Base-by-base conservation (phyloP, 1,140 invertebrate genomes). In the Acromyrmex charruanus region DNA sequence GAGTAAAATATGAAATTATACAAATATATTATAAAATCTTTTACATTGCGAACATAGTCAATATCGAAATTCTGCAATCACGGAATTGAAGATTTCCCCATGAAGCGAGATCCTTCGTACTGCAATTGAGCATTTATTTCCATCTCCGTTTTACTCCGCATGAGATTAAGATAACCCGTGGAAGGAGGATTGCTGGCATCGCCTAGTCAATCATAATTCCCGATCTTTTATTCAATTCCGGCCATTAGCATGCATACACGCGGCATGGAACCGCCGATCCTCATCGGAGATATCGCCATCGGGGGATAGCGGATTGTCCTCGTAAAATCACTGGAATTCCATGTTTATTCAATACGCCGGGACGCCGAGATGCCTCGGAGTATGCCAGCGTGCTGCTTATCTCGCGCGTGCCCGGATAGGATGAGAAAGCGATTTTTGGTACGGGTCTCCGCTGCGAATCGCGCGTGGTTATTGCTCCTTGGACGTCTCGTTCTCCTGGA, bases 301-400 rank as follows among this genome's bases (percentile, higher is more conserved):
- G 49, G 85, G 81, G 80, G 88, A 77, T 58, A 28, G 77, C 86
- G 65, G 87, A 92, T 93, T 63, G 92, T 90, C 89, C 89, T 94
- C 94, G 85, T 95, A 94, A 95, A 95, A 95, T 95, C 93, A 95
- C 92, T 92, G 93, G 93, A 94, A 94, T 94, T 95, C 91, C 92
- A 95, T 95, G 94, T 95, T 94, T 95, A 95, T 95, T 95, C 95
- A 95, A 95, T 95, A 95, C 94, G 87, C n/a, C 61, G 72, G 44
- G 74, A 61, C 28, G 25, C 28, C n/a, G 31, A 31, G 65, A 44
- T 44, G 39, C 39, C 39, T 44, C 39, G 39, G 39, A 10, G 39
- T 44, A 44, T 44, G 9, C 39, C 39, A 44, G 35, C 53, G 21
- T 16, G 9, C 25, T 61, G 16, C 81, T 80, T 88, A 89, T 91